A percentile compares a stretch with the other conserved stretches of the same genome.
phyloP scores from a whole-genome alignment of 2,113 vertebrate species.

The Aphelocoma coerulescens region DNA sequence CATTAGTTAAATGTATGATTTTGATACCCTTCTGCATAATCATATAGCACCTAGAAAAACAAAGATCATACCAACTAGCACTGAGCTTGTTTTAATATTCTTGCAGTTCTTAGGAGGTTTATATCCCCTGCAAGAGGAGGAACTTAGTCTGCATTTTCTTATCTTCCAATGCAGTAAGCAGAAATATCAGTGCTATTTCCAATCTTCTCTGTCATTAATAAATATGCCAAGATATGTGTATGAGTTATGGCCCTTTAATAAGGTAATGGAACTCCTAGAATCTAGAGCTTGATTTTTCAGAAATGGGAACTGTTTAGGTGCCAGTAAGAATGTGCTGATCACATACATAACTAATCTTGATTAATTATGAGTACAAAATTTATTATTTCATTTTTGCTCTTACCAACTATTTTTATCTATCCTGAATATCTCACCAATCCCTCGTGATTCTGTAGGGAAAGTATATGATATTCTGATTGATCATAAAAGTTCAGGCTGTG shows the following conservation, averaged over 20 bases:
- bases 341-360: not conserved
- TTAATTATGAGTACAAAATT: not conserved
- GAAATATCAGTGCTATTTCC: constrained; percentile 1
- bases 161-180: not conserved
- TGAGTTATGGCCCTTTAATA: constrained; percentile 35
- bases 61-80: not conserved
- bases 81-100: not conserved
- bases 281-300: not conserved
- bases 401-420: not conserved
- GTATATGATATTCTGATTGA: not conserved
- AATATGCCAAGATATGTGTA: constrained; percentile 13
- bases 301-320: not conserved
- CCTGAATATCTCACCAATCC: not conserved
- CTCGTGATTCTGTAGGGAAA: not conserved
- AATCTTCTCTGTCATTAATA: constrained; percentile 42
- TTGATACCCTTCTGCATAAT: not conserved
- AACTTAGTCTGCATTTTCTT: constrained; percentile 9
- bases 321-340: constrained; percentile 17
- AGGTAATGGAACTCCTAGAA: constrained; percentile 6
- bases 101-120: not conserved
- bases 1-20: not conserved
- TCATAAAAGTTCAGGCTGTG: not conserved
- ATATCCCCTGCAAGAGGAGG: not conserved
- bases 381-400: not conserved
- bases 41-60: not conserved